These are phyloP conservation scores for Oscheius onirici DNA, from an alignment of 2,888 invertebrate genomes.

Conservation along the genomic window DNA sequence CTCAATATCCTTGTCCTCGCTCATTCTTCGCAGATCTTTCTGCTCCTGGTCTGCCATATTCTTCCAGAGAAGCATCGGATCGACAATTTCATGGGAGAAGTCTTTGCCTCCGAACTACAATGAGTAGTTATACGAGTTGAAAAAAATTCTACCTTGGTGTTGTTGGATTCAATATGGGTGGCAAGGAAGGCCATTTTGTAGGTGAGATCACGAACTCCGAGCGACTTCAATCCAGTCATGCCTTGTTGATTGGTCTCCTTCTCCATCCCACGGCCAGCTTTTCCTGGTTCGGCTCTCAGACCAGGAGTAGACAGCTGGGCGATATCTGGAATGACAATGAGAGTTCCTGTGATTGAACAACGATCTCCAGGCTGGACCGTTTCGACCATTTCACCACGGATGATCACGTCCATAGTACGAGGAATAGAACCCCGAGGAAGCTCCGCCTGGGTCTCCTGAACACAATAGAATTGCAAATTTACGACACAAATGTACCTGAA, in stretches of 20 bases:
- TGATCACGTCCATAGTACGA: conserved; percentile 88
- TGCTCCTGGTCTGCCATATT: conserved; percentile 81
- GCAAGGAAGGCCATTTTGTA: conserved; percentile 92
- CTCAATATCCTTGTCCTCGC: conserved; percentile 88
- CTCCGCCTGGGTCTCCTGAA: conserved; percentile 89
- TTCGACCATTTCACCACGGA: conserved; percentile 95
- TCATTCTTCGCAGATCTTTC: conserved; percentile 74
- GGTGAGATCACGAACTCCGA: conserved; percentile 86
- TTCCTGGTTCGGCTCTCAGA: conserved; percentile 84
- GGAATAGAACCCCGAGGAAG: conserved; percentile 95
- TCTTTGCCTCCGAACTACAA: conserved; percentile 82
- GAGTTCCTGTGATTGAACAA: conserved; percentile 92
- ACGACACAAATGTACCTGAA: conserved; percentile 77
- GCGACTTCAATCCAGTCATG: conserved; percentile 84
- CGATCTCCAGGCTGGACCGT: conserved; percentile 87
- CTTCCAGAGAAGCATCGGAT: conserved; percentile 76
- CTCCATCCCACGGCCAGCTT: conserved; percentile 77
- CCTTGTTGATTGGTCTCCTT: conserved; percentile 80
- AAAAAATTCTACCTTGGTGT: conserved; percentile 28
- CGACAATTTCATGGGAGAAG: conserved; percentile 85
- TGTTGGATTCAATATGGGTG: conserved; percentile 80
- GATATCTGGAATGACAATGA: conserved; percentile 97
- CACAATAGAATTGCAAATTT: neutral
- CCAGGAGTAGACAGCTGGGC: conserved; percentile 85
- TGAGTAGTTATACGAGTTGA: neutral